phyloP scores from a whole-genome alignment of 2,113 vertebrate species.

The Machaerirhynchus nigripectus region DNA sequence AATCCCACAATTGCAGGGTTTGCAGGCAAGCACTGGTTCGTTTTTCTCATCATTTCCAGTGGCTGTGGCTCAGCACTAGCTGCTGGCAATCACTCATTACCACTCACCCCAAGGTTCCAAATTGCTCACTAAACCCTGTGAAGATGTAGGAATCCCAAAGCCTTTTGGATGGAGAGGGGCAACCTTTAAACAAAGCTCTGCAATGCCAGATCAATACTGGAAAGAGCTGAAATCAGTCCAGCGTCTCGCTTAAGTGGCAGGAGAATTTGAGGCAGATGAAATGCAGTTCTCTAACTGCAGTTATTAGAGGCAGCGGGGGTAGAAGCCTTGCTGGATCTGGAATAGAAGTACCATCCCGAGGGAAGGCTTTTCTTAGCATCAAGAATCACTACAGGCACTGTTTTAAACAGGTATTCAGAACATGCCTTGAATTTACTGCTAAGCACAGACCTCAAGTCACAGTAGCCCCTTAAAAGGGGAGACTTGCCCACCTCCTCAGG shows the following conservation, averaged over 20 bases:
- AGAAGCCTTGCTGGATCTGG: conserved; percentile 10
- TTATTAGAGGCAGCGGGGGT: conserved; percentile 17
- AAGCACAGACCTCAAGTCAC: not conserved
- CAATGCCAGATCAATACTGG: not conserved
- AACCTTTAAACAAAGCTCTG: not conserved
- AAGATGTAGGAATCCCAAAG: not conserved
- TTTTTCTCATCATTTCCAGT: not conserved
- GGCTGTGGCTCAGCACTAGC: not conserved
- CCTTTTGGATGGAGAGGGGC: not conserved
- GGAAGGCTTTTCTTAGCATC: conserved; percentile 53
- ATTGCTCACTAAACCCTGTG: not conserved
- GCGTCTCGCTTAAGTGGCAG: not conserved
- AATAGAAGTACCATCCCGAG: conserved; percentile 12
- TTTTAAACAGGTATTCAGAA: not conserved
- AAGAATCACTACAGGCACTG: not conserved
- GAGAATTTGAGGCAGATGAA: conserved; percentile 40
- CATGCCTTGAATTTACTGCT: not conserved
- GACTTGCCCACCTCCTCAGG: not conserved
- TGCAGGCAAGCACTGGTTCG: not conserved
- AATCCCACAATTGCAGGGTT: not conserved
- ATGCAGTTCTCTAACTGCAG: conserved; percentile 20
- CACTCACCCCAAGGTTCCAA: not conserved
- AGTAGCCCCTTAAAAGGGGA: not conserved
- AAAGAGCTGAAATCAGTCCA: not conserved
- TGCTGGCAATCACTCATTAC: not conserved